Base-by-base conservation (phyloP, 2,797 vertebrate genomes). In the Austrolebias charrua region DNA sequence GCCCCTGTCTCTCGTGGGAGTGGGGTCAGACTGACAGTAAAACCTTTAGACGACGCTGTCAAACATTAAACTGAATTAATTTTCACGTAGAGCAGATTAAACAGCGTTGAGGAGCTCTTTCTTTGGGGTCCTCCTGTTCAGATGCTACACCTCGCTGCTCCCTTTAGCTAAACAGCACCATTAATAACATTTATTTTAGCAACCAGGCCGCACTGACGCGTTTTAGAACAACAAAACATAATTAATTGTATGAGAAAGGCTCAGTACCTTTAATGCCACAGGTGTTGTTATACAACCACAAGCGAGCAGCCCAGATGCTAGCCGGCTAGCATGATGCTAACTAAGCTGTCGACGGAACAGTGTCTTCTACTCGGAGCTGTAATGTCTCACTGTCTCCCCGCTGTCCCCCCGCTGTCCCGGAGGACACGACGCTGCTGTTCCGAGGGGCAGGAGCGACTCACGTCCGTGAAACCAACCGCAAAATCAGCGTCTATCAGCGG, bases 271-370 rank as follows among this genome's bases (percentile, higher is more conserved):
- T 69, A 52, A 55, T 71, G 79, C 86, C 83, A 90, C 88, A 89
- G 86, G 86, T 90, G 89, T 83, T 85, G 79, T 89, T 90, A 90
- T 83, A 88, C 89, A 91, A 89, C 75, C 79, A 56, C 56, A 66
- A 63, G 42, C 83, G 54, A 79, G 72, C 79, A 82, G 51, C 69
- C 74, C 71, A 57, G 73, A 49, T 58, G 13, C 38, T 40, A 77
- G 86, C 85, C 68, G 85, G 83, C 87, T 85, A 78, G 72, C 73
- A 80, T 24, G 24, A 24, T 45, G 89, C 89, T 90, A 90, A 88
- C 86, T 85, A 83, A 89, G 86, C 87, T 84, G 49, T 81, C 83
- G 64, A 72, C 63, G 60, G 71, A 84, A 83, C 79, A 84, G 68
- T 78, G 76, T 31, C 60, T 73, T 40, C 82, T 79, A 86, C 73